Evolutionary conservation across 2,888 invertebrate species (phyloP).

Genomic region (Dioctria linearis): DNA sequence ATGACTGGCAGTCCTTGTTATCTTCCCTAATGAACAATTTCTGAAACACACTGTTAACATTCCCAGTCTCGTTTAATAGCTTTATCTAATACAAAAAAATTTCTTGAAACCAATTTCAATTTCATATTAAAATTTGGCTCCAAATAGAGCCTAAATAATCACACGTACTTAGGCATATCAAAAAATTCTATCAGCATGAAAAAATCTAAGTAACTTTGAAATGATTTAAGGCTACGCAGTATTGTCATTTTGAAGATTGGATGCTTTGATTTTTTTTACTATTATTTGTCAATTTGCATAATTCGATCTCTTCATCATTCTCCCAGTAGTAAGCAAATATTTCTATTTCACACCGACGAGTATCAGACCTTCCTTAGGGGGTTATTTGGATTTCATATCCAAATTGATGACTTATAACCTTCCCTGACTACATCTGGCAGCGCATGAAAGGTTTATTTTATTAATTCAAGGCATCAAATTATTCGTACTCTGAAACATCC

Average conservation of each 20-base stretch:
- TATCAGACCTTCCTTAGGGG: not conserved
- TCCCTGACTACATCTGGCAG: conserved; percentile 6
- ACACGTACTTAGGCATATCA: too few relatives aligned
- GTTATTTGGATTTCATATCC: conserved; percentile 25
- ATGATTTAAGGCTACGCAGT: conserved; percentile 1
- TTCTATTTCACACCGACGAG: not conserved
- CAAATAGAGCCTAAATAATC: too few relatives aligned
- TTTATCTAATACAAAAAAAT: too few relatives aligned
- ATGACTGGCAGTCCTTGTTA: too few relatives aligned
- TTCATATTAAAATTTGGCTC: too few relatives aligned
- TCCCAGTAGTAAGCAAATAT: conserved; percentile 1
- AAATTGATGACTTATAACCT: conserved; percentile 29
- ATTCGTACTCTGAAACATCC: not conserved
- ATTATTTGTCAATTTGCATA: conserved; percentile 41
- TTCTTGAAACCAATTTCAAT: too few relatives aligned
- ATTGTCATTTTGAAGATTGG: conserved; percentile 36
- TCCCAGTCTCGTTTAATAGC: too few relatives aligned
- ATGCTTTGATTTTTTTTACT: conserved; percentile 30
- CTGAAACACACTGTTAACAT: too few relatives aligned
- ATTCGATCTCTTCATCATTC: conserved; percentile 29
- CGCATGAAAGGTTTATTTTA: conserved; percentile 21
- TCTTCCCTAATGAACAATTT: too few relatives aligned
- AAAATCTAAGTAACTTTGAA: too few relatives aligned
- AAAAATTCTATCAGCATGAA: too few relatives aligned
- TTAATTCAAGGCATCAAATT: conserved; percentile 38